A percentile compares a stretch with the other conserved stretches of the same genome.
These are phyloP conservation scores for Atherinosoma microstoma DNA, from an alignment of 2,797 vertebrate species.

Conservation along the genomic window DNA sequence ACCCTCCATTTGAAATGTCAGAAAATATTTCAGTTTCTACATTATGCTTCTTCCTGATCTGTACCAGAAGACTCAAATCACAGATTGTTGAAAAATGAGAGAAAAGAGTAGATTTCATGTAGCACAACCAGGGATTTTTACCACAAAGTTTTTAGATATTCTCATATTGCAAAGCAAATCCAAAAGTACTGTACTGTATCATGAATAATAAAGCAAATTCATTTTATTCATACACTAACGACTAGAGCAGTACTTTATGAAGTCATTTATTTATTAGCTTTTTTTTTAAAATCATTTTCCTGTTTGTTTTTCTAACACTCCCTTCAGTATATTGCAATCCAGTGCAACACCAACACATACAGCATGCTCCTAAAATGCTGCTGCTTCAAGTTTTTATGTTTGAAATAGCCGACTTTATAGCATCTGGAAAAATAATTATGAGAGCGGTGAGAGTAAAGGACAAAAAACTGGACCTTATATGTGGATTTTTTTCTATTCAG, in stretches of 20 bases:
- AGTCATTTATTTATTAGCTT: neutral
- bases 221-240: neutral
- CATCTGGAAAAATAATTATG: neutral
- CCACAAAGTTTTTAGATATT: neutral
- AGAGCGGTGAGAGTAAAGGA: neutral
- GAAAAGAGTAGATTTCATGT: neutral
- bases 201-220: neutral
- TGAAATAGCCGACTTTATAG: neutral
- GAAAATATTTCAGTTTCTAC: conserved; percentile 36
- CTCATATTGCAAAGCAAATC: neutral
- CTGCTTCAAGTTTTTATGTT: neutral
- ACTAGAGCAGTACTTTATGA: neutral
- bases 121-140: neutral
- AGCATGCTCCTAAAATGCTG: neutral
- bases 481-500: neutral
- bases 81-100: too few relatives aligned
- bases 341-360: neutral
- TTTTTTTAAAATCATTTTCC: neutral
- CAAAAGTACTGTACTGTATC: neutral
- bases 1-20: conserved; percentile 39
- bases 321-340: neutral
- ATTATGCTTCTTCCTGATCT: conserved; percentile 21
- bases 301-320: neutral
- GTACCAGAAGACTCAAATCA: too few relatives aligned
- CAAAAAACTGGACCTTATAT: neutral